Evolutionary conservation across 2,797 vertebrate species (phyloP).

Genomic region (Coendou prehensilis): DNA sequence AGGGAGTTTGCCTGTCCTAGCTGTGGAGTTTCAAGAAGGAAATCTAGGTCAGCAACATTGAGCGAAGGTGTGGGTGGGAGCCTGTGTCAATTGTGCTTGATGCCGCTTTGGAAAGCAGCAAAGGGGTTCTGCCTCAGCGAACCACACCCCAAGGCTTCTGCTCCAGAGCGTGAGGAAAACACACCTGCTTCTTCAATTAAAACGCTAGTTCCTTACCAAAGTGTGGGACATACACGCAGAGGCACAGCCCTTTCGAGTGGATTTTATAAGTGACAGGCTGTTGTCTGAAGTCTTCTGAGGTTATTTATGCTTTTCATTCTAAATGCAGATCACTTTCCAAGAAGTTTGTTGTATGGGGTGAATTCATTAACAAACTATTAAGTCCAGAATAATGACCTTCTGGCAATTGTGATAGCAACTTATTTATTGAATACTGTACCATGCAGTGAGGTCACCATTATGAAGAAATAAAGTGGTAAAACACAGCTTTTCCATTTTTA

Average conservation of each 20-base stretch:
- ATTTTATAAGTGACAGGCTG: not conserved
- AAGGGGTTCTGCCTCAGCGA: not conserved
- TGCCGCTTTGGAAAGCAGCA: not conserved
- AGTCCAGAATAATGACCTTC: not conserved
- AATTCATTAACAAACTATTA: not conserved
- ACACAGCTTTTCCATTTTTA: not conserved
- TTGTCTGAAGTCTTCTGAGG: not conserved
- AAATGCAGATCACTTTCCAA: not conserved
- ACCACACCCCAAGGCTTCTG: not conserved
- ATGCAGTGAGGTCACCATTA: not conserved
- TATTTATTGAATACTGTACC: not conserved
- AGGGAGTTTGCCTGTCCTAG: constrained; percentile 67
- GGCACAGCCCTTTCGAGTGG: not conserved
- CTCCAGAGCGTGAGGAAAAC: not conserved
- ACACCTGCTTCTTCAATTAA: not conserved
- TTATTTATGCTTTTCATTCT: not conserved
- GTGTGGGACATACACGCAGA: not conserved
- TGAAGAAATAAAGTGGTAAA: not conserved
- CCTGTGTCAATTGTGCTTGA: constrained; percentile 5
- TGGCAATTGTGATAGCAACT: not conserved
- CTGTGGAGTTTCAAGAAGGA: constrained; percentile 63
- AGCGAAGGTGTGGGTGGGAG: constrained; percentile 23
- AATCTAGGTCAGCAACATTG: constrained; percentile 85
- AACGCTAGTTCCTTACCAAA: not conserved
- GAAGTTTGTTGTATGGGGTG: not conserved